Conservation (phyloP, 2,113 vertebrate species). For the Passer montanus region DNA sequence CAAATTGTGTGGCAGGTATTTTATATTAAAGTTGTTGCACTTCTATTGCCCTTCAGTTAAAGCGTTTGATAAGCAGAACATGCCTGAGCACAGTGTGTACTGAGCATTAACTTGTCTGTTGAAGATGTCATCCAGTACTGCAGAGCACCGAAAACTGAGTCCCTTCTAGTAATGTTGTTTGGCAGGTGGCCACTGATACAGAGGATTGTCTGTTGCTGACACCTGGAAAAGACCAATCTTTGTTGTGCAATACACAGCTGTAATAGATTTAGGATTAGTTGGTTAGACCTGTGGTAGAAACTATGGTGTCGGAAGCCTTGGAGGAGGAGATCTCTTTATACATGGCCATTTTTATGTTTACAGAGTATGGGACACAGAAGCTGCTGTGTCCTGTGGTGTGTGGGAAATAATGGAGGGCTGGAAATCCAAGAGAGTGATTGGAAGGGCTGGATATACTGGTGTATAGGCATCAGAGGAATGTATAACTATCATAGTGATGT, state of each 20-base stretch:
- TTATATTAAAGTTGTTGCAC: background rate
- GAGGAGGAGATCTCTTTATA: background rate
- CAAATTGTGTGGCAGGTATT: background rate
- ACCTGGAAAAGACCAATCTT: background rate
- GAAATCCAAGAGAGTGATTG: background rate
- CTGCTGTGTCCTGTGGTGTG: background rate
- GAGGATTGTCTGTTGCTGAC: background rate
- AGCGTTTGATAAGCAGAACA: background rate
- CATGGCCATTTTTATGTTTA: background rate
- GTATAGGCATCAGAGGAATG: background rate
- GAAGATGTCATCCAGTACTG: background rate
- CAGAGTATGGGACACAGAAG: background rate
- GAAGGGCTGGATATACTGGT: background rate
- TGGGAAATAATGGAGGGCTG: background rate
- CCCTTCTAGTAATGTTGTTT: background rate
- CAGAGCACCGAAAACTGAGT: background rate
- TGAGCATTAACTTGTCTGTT: background rate
- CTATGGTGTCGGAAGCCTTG: fast-evolving
- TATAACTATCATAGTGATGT: no score
- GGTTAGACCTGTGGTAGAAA: background rate
- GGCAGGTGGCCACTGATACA: background rate
- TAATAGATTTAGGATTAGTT: background rate
- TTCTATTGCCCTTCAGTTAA: background rate
- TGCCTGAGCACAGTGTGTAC: background rate
- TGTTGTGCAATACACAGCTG: no score